Percentiles rank a stretch among this genome's conserved stretches.
Evolutionary conservation across 2,888 invertebrate species (phyloP).

Genomic region (Cheilosia soror): DNA sequence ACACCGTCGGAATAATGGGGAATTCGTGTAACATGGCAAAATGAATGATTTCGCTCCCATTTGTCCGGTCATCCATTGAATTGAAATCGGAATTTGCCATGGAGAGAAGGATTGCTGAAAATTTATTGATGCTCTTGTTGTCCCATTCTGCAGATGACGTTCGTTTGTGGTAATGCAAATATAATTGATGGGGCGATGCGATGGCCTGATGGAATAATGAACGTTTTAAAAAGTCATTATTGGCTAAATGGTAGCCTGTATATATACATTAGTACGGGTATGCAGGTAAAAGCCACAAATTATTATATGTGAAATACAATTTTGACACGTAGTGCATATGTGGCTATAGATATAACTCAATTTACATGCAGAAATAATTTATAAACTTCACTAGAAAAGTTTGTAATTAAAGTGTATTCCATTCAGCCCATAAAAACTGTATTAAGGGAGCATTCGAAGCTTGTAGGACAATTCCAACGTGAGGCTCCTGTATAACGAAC

Average conservation of each 20-base stretch:
- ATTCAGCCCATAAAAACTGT: too few species aligned
- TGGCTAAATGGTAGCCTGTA: slow-evolving; percentile 4
- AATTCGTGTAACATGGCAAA: slow-evolving; percentile 68
- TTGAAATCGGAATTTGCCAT: slow-evolving; percentile 38
- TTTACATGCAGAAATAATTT: too few species aligned
- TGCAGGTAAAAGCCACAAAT: too few species aligned
- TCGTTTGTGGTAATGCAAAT: slow-evolving; percentile 68
- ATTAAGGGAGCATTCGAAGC: too few species aligned
- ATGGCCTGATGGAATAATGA: neutral
- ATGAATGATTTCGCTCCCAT: slow-evolving; percentile 52
- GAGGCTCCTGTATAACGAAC: too few species aligned
- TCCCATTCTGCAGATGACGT: slow-evolving; percentile 50
- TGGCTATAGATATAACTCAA: too few species aligned
- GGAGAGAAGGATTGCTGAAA: slow-evolving; percentile 32
- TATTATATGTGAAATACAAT: too few species aligned
- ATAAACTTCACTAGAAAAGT: too few species aligned
- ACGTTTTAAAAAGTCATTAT: slow-evolving; percentile 21
- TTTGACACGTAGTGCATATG: too few species aligned
- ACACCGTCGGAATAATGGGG: slow-evolving; percentile 41
- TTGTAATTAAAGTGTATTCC: too few species aligned
- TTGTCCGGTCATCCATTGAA: slow-evolving; percentile 65
- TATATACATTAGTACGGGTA: too few species aligned
- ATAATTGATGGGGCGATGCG: slow-evolving; percentile 59
- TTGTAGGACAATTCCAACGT: too few species aligned
- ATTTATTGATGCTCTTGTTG: slow-evolving; percentile 64